Evolutionary conservation across 23 tunicate genomes (phyloP).

Genomic region (Botrylloides violaceus): DNA sequence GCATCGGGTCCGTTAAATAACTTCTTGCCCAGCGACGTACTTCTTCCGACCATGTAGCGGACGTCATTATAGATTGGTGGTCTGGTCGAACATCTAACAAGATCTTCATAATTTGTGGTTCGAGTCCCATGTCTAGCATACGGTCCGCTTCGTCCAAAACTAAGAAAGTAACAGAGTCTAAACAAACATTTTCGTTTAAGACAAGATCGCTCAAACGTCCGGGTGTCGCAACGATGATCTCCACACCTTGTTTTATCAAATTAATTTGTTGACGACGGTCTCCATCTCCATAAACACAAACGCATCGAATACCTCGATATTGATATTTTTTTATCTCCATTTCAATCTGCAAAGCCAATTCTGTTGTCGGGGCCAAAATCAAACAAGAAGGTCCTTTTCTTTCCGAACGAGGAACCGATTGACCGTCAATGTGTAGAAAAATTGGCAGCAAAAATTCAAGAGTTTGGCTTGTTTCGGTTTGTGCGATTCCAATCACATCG

Average conservation of each 20-base stretch:
- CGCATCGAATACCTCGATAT: conserved; percentile 69
- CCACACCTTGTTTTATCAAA: conserved; percentile 54
- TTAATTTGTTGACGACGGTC: conserved; percentile 64
- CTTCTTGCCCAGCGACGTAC: conserved; percentile 56
- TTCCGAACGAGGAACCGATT: conserved; percentile 59
- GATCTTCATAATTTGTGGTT: conserved; percentile 89
- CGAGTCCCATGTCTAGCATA: conserved; percentile 98
- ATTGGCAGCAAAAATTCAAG: conserved; percentile 85
- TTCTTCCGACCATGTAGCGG: conserved; percentile 97
- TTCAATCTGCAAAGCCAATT: conserved; percentile 91
- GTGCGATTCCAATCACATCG: conserved; percentile 96
- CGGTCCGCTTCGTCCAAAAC: conserved; percentile 99
- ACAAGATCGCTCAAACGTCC: conserved; percentile 92
- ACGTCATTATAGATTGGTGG: conserved; percentile 95
- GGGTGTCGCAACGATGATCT: conserved; percentile 94
- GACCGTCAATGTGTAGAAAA: conserved; percentile 76
- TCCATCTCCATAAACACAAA: conserved; percentile 92
- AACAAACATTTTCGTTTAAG: conserved; percentile 32
- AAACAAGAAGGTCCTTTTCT: conserved; percentile 67
- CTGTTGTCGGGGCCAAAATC: conserved; percentile 92
- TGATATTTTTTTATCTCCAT: conserved; percentile 73
- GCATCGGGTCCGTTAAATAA: conserved; percentile 76
- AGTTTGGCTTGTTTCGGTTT: conserved; percentile 98
- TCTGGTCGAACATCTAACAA: conserved; percentile 79
- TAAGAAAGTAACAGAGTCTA: conserved; percentile 64